Conservation (phyloP, 1,140 invertebrate genomes). For the Acromyrmex charruanus region DNA sequence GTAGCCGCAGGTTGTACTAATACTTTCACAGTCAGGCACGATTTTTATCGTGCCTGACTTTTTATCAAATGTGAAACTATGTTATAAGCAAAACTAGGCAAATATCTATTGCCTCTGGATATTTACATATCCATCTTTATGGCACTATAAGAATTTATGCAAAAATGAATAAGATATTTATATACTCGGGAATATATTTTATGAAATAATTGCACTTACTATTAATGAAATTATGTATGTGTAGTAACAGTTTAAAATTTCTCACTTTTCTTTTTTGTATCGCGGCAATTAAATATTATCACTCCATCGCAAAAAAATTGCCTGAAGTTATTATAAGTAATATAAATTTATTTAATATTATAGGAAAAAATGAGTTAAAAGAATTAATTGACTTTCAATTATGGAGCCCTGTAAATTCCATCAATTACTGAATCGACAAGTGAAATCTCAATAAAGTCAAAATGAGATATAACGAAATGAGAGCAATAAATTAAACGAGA, state of each 20-base stretch:
- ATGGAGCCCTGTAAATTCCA: neutral
- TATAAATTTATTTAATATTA: neutral
- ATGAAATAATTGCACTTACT: neutral
- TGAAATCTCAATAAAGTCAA: constrained; percentile 48
- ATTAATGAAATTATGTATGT: neutral
- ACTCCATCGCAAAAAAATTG: neutral
- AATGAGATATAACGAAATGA: neutral
- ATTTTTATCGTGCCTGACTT: constrained; percentile 26
- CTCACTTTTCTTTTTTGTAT: neutral
- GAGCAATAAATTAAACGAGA: constrained; percentile 20
- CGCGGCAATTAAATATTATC: neutral
- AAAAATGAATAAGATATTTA: neutral
- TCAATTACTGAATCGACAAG: constrained; percentile 22
- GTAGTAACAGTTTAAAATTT: neutral
- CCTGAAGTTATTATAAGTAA: neutral
- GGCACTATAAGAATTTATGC: neutral
- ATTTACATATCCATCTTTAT: neutral
- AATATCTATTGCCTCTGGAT: neutral
- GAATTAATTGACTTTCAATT: constrained; percentile 7
- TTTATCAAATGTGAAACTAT: constrained; percentile 43
- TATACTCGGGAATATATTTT: neutral
- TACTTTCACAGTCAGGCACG: constrained; percentile 39
- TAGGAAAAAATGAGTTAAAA: neutral
- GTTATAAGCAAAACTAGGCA: neutral
- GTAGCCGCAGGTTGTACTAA: constrained; percentile 19